A percentile compares a stretch with the other conserved stretches of the same genome.
Evolutionary conservation across 1,140 invertebrate genomes (phyloP).

Genomic region (Chionoecetes opilio): DNA sequence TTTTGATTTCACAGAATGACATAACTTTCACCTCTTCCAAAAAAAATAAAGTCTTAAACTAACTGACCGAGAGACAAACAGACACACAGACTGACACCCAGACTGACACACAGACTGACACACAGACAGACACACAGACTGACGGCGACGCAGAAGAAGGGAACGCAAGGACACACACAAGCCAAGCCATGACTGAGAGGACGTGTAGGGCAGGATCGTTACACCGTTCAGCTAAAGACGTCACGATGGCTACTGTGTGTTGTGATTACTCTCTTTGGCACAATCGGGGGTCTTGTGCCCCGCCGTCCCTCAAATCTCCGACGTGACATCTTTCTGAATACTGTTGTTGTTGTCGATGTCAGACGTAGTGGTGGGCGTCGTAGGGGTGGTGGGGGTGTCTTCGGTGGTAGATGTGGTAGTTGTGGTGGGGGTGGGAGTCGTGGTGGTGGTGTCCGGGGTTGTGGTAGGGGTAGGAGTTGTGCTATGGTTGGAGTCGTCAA

Average conservation of each 20-base stretch:
- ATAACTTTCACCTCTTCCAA: too few species aligned
- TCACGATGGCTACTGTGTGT: background rate
- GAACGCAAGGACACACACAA: background rate
- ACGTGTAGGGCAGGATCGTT: background rate
- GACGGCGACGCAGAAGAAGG: background rate
- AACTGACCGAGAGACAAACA: background rate
- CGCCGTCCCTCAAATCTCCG: slow-evolving; percentile 36
- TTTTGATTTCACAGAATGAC: too few species aligned
- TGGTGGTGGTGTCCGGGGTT: slow-evolving; percentile 11
- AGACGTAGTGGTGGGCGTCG: background rate
- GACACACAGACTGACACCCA: background rate
- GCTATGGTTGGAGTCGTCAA: background rate
- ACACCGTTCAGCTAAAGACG: background rate
- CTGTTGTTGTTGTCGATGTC: slow-evolving; percentile 1
- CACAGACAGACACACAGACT: background rate
- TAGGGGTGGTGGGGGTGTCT: background rate
- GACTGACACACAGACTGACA: slow-evolving; percentile 32
- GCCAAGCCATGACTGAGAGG: background rate
- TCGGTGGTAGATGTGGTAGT: background rate
- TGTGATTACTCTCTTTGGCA: background rate
- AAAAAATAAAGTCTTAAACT: too few species aligned
- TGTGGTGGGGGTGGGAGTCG: background rate
- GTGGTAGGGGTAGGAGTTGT: slow-evolving; percentile 34
- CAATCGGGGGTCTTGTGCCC: background rate
- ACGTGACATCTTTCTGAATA: slow-evolving; percentile 39